Conservation (phyloP, 1,140 invertebrate genomes). For the Heliconius himera region DNA sequence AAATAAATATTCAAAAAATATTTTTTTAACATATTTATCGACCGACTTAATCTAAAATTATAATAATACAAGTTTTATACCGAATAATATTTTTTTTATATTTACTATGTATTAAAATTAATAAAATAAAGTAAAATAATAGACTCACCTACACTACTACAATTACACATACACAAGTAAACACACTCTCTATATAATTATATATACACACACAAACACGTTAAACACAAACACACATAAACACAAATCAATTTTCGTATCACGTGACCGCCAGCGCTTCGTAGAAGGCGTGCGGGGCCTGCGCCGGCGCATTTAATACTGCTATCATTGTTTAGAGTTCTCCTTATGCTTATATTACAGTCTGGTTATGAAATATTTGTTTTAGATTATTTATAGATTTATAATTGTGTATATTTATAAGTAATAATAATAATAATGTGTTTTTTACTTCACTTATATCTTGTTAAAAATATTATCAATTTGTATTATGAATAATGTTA, state of each 20-base stretch:
- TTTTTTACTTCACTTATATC: no score
- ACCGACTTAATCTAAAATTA: no score
- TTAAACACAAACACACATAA: conserved; percentile 43
- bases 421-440: no score
- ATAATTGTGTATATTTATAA: no score
- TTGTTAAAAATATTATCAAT: no score
- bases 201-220: conserved; percentile 21
- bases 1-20: no score
- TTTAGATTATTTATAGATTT: neutral
- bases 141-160: conserved; percentile 5
- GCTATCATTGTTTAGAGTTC: conserved; percentile 27
- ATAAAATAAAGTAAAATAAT: neutral
- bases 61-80: no score
- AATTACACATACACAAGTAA: neutral
- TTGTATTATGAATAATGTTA: no score
- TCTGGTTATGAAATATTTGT: neutral
- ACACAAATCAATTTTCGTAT: conserved; percentile 56
- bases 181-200: conserved; percentile 17
- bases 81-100: no score
- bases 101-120: neutral
- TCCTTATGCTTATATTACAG: neutral
- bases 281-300: conserved; percentile 57
- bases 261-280: conserved; percentile 56
- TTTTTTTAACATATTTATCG: no score
- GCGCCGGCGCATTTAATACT: conserved; percentile 49